A percentile compares a stretch with the other conserved stretches of the same genome.
Conservation (phyloP, 2,888 invertebrate species). For the Julus scandinavius region DNA sequence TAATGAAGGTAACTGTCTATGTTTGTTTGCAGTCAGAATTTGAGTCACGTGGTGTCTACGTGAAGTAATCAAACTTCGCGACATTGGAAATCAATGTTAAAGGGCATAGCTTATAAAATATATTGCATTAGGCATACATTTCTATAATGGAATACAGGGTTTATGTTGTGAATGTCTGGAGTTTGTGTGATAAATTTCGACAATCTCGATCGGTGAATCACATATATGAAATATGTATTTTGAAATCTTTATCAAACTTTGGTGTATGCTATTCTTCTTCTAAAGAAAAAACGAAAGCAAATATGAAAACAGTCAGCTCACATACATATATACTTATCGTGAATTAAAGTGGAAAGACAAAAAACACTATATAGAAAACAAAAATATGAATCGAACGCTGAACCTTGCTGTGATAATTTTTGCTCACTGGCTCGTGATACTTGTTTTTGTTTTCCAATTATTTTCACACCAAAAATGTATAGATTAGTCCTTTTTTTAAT, state of each 20-base stretch:
- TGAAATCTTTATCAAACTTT: not conserved
- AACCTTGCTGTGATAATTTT: not conserved
- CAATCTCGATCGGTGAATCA: not conserved
- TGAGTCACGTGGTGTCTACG: conserved; percentile 16
- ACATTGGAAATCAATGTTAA: conserved; percentile 38
- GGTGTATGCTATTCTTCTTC: not conserved
- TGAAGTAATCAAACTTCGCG: conserved; percentile 8
- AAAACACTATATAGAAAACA: not conserved
- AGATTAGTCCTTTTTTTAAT: not conserved
- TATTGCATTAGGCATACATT: not conserved
- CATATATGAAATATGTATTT: not conserved
- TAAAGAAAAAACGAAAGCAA: not conserved
- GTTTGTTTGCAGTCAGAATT: not conserved
- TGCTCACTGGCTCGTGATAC: conserved; percentile 24
- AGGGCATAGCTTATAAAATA: not conserved
- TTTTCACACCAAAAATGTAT: not conserved
- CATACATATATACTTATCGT: not conserved
- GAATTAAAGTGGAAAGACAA: not conserved
- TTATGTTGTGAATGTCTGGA: not conserved
- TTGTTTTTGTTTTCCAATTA: conserved; percentile 38
- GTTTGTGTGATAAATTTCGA: not conserved
- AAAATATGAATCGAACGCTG: conserved; percentile 15
- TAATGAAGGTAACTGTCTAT: not conserved
- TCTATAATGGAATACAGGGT: not conserved
- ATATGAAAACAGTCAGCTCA: not conserved